Evolutionary conservation across 2,888 invertebrate species (phyloP).

Genomic region (Campoplex nolae): DNA sequence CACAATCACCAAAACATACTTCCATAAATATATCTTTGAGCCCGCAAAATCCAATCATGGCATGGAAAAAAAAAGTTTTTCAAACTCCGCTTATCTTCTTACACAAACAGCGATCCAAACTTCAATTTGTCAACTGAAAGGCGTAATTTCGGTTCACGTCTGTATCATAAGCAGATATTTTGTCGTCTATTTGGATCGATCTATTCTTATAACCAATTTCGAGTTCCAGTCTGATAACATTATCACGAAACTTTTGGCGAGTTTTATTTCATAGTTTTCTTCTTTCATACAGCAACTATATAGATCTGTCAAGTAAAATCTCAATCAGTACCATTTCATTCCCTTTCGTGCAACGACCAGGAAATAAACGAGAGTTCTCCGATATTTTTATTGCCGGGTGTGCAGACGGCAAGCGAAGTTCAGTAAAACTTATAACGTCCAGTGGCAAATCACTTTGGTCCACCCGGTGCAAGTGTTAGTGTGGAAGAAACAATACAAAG

Average conservation of each 20-base stretch:
- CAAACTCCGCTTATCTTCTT: background rate
- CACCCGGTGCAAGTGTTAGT: background rate
- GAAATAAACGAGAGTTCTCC: background rate
- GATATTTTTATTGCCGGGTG: constrained; percentile 30
- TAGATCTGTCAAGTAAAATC: constrained; percentile 16
- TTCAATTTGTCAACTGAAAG: background rate
- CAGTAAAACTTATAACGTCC: constrained; percentile 30
- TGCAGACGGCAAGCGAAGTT: constrained; percentile 1
- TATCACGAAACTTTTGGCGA: constrained; percentile 14
- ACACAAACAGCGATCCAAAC: background rate
- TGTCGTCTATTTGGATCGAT: background rate
- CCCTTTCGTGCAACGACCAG: constrained; percentile 14
- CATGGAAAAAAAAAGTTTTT: background rate
- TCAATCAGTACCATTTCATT: constrained; percentile 41
- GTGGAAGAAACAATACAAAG: background rate
- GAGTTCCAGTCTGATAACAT: background rate
- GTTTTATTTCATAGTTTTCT: constrained; percentile 31
- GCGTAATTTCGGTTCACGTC: background rate
- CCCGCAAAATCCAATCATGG: background rate
- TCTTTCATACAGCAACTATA: background rate
- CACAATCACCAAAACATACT: constrained; percentile 49
- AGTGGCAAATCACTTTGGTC: constrained; percentile 12
- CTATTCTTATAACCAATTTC: constrained; percentile 12
- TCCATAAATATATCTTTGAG: background rate
- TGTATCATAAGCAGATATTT: background rate